Evolutionary conservation across 2,888 invertebrate genomes (phyloP), one percentile per base, ranked within the genome.

Genomic region (Leucophenga montana): DNA sequence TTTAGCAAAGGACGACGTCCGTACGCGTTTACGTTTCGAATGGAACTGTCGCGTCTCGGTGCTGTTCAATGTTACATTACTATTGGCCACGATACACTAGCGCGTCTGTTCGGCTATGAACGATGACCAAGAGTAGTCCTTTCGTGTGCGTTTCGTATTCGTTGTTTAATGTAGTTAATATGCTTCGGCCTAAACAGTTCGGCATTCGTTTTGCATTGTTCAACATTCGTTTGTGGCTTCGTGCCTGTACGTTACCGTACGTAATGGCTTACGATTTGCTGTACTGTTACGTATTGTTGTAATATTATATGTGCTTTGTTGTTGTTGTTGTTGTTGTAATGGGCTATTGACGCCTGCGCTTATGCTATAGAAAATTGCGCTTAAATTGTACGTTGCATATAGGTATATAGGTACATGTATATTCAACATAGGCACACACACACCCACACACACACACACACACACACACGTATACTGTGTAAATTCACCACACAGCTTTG

Each of bases 1-100:
- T 22, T 31, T 18, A 27, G n/a, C n/a, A 48, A 27, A 57, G 31
- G 20, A 31, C 59, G 73, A 74, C 73, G 46, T 48, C 20, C 78
- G 78, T 71, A 75, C 78, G 76, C 79, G 83, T 80, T 82, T 75
- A 82, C 80, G 82, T 75, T 80, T 77, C 75, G 75, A 83, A 79
- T 78, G 80, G 78, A 80, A 80, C 80, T 80, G 80, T 20, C 56
- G 22, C 22, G 20, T 64, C 14, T 48, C 48, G 64, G 14, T 20
- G 50, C 22, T n/a, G 16, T 57, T 31, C n/a, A 16, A 33, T 33
- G 14, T 39, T 33, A 18, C 61, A 61, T 61, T 61, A 33, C 39
- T 39, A 39, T 39, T 39, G 39, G 39, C 11, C 39, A 39, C 39
- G 39, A 39, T 1, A 39, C 8, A 39, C 39, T 39, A 39, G 8